A percentile compares a stretch with the other conserved stretches of the same genome.
Evolutionary conservation across 2,888 invertebrate species (phyloP).

Genomic region (Quadroppia sp.): DNA sequence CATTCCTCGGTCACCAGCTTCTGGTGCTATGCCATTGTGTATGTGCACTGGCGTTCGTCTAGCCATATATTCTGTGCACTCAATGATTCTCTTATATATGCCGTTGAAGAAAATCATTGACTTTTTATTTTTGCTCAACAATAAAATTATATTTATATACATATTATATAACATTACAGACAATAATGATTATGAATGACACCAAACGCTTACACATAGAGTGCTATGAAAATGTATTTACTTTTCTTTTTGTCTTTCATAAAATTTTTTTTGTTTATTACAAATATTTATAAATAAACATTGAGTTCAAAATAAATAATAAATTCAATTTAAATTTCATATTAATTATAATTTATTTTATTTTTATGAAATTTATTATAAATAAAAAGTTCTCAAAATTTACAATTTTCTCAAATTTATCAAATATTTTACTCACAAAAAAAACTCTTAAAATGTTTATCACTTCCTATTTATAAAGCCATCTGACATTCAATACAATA

Average conservation of each 20-base stretch:
- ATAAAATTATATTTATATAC: neutral
- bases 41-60: neutral
- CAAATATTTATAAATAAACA: neutral
- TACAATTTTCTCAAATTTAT: no score
- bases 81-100: neutral
- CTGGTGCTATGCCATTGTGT: neutral
- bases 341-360: neutral
- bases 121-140: neutral
- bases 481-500: no score
- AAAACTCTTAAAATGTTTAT: no score
- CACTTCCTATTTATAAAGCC: no score
- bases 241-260: neutral
- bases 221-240: neutral
- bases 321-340: neutral
- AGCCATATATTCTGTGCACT: neutral
- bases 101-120: neutral
- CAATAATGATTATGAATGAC: conserved; percentile 1
- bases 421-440: no score
- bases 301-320: neutral
- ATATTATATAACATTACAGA: conserved; percentile 2
- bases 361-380: no score
- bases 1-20: neutral
- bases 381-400: no score
- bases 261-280: neutral
- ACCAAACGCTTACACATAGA: neutral